Conservation (phyloP, 2,888 invertebrate species). For the Hylaea fasciaria region DNA sequence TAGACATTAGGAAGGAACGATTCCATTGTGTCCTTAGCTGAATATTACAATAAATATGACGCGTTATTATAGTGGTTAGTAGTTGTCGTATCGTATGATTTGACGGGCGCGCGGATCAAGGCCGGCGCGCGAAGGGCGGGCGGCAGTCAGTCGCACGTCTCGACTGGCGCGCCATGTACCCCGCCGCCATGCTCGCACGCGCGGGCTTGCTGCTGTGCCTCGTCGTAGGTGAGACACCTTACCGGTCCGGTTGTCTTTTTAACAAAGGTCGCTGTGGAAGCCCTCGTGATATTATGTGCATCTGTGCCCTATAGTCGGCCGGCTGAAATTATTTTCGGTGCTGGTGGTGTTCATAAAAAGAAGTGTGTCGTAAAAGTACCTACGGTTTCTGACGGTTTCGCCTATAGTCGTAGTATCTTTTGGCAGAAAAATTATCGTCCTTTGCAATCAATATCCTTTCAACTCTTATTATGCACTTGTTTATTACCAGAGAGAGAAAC, state of each 20-base stretch:
- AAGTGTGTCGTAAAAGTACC: not conserved
- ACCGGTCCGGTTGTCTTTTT: not conserved
- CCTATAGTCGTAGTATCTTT: too few relatives aligned
- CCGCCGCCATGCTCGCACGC: slow-evolving; percentile 40
- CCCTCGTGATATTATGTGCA: not conserved
- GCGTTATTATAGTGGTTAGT: not conserved
- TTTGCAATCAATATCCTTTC: too few relatives aligned
- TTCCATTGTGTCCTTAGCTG: not conserved
- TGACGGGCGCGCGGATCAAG: slow-evolving; percentile 18
- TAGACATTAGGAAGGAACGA: not conserved
- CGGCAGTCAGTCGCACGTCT: slow-evolving; percentile 49
- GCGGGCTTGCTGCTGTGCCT: slow-evolving; percentile 61
- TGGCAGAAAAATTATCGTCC: too few relatives aligned
- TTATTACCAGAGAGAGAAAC: too few relatives aligned
- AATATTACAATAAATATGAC: not conserved
- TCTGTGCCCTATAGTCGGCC: not conserved
- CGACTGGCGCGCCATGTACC: slow-evolving; percentile 43
- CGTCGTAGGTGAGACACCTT: slow-evolving; percentile 59
- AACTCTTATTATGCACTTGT: too few relatives aligned
- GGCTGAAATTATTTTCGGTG: not conserved
- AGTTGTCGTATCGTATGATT: not conserved
- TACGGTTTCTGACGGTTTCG: too few relatives aligned
- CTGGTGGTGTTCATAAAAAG: not conserved
- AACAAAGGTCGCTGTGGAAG: not conserved
- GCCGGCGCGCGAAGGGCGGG: slow-evolving; percentile 29